Percentiles rank a stretch among this genome's conserved stretches.
Conservation (phyloP, 2,113 vertebrate genomes). For the Laterallus jamaicensis region DNA sequence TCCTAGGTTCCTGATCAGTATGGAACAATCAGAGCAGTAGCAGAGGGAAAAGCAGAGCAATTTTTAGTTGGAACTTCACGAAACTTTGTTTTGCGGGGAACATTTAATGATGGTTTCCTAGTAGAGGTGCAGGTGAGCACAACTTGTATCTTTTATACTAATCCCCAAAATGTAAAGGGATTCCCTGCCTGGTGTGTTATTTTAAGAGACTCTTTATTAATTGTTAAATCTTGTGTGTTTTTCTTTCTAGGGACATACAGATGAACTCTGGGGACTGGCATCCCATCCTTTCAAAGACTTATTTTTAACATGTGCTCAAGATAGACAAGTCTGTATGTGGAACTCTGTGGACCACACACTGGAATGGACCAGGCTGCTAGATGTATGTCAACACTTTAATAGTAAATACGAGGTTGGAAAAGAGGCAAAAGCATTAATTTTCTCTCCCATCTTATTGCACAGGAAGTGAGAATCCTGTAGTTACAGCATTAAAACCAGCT, state of each 20-base stretch:
- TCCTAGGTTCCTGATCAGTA: conserved; percentile 94
- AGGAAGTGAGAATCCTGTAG: not conserved
- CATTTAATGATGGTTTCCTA: conserved; percentile 92
- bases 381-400: conserved; percentile 77
- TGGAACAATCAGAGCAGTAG: conserved; percentile 92
- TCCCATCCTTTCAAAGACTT: conserved; percentile 91
- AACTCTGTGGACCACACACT: conserved; percentile 87
- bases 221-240: not conserved
- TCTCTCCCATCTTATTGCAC: not conserved
- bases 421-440: not conserved
- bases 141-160: not conserved
- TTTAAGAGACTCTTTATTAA: not conserved
- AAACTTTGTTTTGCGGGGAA: conserved; percentile 94
- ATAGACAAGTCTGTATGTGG: conserved; percentile 96
- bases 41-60: conserved; percentile 93
- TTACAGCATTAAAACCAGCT: not conserved
- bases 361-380: conserved; percentile 92
- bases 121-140: conserved; percentile 92
- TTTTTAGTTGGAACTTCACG: conserved; percentile 94
- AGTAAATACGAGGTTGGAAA: not conserved
- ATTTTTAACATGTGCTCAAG: conserved; percentile 95
- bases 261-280: conserved; percentile 96
- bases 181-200: not conserved
- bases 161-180: not conserved
- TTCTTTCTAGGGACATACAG: conserved; percentile 91